Base-by-base conservation (phyloP, 1,140 invertebrate genomes). In the Aradophagus sp. region DNA sequence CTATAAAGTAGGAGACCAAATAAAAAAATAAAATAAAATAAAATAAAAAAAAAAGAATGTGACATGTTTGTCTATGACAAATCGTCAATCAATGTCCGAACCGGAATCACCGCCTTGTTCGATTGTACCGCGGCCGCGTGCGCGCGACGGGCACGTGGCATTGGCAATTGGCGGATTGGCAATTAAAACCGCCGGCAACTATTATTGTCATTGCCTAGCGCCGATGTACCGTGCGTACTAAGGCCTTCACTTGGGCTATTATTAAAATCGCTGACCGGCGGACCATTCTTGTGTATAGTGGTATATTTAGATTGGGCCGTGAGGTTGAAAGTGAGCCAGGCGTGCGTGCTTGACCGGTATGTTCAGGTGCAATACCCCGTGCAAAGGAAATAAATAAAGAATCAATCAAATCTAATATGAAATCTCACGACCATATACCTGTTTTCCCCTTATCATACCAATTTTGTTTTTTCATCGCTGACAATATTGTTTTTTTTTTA, bases 221-320 rank as follows among this genome's bases (percentile, higher is more conserved):
- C 34, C 48, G 71, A 65, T 56, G 59, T 66, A 47, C 53, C 56
- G 65, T 41, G 58, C 56, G 65, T 41, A 53, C 13, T 71, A 78
- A 71, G 72, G 73, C 73, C 76, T 80, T 81, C 76, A 41, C 76
- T 62, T 55, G 66, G 73, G 80, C 77, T 82, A 82, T 82, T 80
- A 80, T 81, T 81, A 82, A 77, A 76, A 74, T 52, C 67, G 72
- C 68, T 75, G 63, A 69, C 72, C 73, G 56, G 66, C 56, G 71
- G 66, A 50, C 62, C 71, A 74, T 76, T 78, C 69, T 74, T 70
- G 58, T 73, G 73, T 78, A 76, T 76, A 77, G 68, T 23, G 38
- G 67, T 77, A 75, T 79, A 77, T 79, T 80, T 78, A 79, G 77
- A 78, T 70, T 76, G 59, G 65, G 42, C 67, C 59, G 72, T 55